phyloP scores from a whole-genome alignment of 2,113 vertebrate species.

The Ophiodon elongatus region DNA sequence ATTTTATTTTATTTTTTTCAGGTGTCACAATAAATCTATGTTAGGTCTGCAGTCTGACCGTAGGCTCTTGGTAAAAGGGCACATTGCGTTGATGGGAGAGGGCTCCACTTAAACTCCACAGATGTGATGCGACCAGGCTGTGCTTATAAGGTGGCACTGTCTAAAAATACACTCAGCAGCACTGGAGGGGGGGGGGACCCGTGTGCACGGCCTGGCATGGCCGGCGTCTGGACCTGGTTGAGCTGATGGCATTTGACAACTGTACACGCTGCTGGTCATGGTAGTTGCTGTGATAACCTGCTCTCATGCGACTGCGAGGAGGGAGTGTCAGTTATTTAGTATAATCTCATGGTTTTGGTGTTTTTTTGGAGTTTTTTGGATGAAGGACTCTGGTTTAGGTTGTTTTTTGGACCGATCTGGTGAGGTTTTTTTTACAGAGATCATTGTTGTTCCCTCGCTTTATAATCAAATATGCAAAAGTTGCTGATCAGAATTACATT shows the following conservation, averaged over 20 bases:
- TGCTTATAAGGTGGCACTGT: slow-evolving; percentile 69
- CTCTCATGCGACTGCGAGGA: slow-evolving; percentile 29
- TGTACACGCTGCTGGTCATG: slow-evolving; percentile 74
- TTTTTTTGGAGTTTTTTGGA: neutral
- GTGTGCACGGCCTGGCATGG: slow-evolving; percentile 51
- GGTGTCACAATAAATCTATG: slow-evolving; percentile 57
- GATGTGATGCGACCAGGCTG: slow-evolving; percentile 72
- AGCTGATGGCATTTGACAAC: slow-evolving; percentile 78
- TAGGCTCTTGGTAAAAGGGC: slow-evolving; percentile 64
- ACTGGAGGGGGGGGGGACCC: slow-evolving; percentile 55
- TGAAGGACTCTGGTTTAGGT: neutral
- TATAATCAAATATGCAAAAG: neutral
- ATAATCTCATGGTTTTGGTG: slow-evolving; percentile 1
- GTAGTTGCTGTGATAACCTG: slow-evolving; percentile 71
- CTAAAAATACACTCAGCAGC: slow-evolving; percentile 76
- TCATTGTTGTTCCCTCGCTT: neutral
- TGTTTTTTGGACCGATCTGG: neutral
- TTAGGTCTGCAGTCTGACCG: slow-evolving; percentile 52
- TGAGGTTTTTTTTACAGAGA: too few relatives aligned
- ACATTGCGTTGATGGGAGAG: slow-evolving; percentile 52
- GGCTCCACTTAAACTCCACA: slow-evolving; percentile 59
- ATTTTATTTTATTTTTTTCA: slow-evolving; percentile 22
- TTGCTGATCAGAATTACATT: neutral
- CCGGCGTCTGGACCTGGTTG: slow-evolving; percentile 63
- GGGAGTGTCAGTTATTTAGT: slow-evolving; percentile 7